phyloP scores from a whole-genome alignment of 1,140 invertebrate genomes.

The Ephestia elutella region DNA sequence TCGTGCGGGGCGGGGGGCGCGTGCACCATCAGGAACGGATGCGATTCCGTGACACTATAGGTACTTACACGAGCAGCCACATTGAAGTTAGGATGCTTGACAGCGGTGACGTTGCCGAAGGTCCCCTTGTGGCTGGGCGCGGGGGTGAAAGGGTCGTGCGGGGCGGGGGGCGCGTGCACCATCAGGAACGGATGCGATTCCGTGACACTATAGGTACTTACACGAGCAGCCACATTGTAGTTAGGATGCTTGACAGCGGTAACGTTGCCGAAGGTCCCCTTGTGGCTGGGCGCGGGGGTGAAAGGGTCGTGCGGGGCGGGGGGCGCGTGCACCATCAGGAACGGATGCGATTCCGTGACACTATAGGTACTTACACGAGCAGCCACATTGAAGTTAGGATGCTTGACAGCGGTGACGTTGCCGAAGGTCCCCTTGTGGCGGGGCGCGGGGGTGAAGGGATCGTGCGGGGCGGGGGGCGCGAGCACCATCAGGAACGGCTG shows the following conservation, averaged over 20 bases:
- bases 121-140: conserved; percentile 80
- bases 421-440: conserved; percentile 80
- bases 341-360: neutral
- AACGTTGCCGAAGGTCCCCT: conserved; percentile 75
- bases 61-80: no score
- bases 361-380: conserved; percentile 36
- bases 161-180: conserved; percentile 82
- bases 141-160: conserved; percentile 88
- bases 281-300: conserved; percentile 84
- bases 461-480: conserved; percentile 88
- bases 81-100: no score
- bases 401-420: conserved; percentile 77
- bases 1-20: conserved; percentile 89
- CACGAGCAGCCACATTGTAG: conserved; percentile 78
- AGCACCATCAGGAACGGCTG: conserved; percentile 88
- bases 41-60: no score
- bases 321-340: conserved; percentile 75
- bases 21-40: no score
- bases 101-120: no score
- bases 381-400: conserved; percentile 83
- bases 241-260: conserved; percentile 81
- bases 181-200: no score
- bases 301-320: conserved; percentile 91
- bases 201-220: conserved; percentile 20
- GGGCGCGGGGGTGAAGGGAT: conserved; percentile 86